These are phyloP conservation scores for Apodemia hepburni DNA, from an alignment of 2,888 invertebrate species.

Conservation along the genomic window DNA sequence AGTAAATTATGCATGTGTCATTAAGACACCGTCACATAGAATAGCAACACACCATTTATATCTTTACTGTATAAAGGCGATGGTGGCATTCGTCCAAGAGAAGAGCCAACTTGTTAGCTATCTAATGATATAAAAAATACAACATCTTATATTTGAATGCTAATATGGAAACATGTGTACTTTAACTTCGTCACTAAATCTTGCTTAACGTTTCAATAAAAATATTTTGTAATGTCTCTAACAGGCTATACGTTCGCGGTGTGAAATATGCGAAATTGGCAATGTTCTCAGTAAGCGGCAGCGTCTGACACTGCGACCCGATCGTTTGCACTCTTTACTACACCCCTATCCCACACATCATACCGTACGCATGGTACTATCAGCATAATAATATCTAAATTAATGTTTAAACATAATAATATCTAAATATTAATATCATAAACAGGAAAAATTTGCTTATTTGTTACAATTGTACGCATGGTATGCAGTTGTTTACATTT, in stretches of 20 bases:
- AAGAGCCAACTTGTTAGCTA: too few relatives aligned
- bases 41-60: too few relatives aligned
- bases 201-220: conserved; percentile 22
- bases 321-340: conserved; percentile 77
- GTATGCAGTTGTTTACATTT: too few relatives aligned
- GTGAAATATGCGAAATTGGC: conserved; percentile 49
- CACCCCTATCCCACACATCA: conserved; percentile 71
- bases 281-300: conserved; percentile 57
- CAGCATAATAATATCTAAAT: conserved; percentile 32
- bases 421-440: not conserved
- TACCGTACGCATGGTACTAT: conserved; percentile 39
- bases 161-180: not conserved
- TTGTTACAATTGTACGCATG: too few relatives aligned
- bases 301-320: conserved; percentile 64
- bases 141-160: not conserved
- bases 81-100: too few relatives aligned
- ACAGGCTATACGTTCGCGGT: conserved; percentile 24
- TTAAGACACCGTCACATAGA: too few relatives aligned
- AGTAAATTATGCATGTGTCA: too few relatives aligned
- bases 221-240: conserved; percentile 28
- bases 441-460: too few relatives aligned
- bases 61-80: too few relatives aligned
- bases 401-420: conserved; percentile 33
- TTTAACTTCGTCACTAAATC: not conserved
- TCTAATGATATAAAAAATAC: too few relatives aligned